These are phyloP conservation scores for Ciconia stormi DNA, from an alignment of 2,113 vertebrate species.

Conservation along the genomic window DNA sequence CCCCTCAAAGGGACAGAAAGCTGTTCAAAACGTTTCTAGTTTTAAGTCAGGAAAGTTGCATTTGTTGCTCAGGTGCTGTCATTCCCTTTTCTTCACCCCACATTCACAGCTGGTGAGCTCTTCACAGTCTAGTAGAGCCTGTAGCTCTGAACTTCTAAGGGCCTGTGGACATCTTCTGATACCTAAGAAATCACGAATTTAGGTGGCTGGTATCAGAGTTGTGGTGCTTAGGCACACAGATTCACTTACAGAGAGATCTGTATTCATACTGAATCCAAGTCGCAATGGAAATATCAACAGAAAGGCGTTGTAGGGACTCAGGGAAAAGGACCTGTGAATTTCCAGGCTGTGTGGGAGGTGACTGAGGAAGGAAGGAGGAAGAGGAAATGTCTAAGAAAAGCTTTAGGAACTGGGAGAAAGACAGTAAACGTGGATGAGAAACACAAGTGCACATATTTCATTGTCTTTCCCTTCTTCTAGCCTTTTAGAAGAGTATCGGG, in stretches of 20 bases:
- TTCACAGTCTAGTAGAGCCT: neutral
- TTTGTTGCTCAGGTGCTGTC: neutral
- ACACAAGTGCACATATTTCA: neutral
- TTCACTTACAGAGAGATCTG: neutral
- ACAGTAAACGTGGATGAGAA: neutral
- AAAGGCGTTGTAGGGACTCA: neutral
- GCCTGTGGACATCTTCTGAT: neutral
- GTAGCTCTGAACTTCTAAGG: neutral
- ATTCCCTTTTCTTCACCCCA: neutral
- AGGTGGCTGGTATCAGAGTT: neutral
- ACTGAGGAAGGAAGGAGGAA: neutral
- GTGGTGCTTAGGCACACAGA: neutral
- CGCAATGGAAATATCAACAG: neutral
- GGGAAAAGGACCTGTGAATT: neutral
- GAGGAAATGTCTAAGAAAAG: neutral
- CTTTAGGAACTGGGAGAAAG: neutral
- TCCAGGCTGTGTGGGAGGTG: neutral
- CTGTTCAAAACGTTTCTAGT: neutral
- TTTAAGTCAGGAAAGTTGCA: neutral
- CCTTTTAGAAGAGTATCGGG: conserved; percentile 82
- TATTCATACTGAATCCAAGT: neutral
- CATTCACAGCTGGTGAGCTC: neutral
- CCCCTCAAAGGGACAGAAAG: neutral
- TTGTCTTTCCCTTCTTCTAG: conserved; percentile 61
- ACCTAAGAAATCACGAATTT: neutral